These are phyloP conservation scores for Drosophila nigricruria DNA, from an alignment of 2,888 invertebrate genomes.

Conservation along the genomic window DNA sequence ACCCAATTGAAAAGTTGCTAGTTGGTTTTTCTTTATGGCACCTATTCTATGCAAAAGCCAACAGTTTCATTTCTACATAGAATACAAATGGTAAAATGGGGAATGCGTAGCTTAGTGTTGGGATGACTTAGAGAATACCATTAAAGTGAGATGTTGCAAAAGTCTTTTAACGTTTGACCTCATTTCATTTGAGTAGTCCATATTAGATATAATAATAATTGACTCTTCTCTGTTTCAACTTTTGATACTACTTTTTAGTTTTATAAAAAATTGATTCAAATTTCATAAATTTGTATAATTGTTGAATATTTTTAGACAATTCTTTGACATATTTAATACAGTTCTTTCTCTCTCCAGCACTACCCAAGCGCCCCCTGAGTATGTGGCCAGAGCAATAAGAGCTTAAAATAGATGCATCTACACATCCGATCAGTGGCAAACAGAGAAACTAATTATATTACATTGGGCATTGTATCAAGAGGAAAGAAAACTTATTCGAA, in stretches of 20 bases:
- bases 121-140: not conserved
- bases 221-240: not conserved
- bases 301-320: slow-evolving; percentile 3
- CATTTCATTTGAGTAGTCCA: slow-evolving; percentile 2
- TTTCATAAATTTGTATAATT: not conserved
- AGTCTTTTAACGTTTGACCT: not conserved
- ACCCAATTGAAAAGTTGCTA: not conserved
- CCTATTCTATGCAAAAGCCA: not conserved
- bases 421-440: slow-evolving; percentile 6
- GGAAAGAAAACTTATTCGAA: slow-evolving; percentile 29
- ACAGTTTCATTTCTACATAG: not conserved
- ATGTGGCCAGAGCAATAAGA: slow-evolving; percentile 3
- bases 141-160: not conserved
- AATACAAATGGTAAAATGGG: not conserved
- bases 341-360: not conserved
- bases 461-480: slow-evolving; percentile 19
- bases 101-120: not conserved
- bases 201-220: not conserved
- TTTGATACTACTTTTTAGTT: not conserved
- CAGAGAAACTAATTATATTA: slow-evolving; percentile 32
- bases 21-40: not conserved
- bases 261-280: not conserved
- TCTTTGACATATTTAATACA: slow-evolving; percentile 8
- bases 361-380: not conserved
- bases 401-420: slow-evolving; percentile 36